phyloP scores from a whole-genome alignment of 2,888 invertebrate species.

The Apotomis betuletana region DNA sequence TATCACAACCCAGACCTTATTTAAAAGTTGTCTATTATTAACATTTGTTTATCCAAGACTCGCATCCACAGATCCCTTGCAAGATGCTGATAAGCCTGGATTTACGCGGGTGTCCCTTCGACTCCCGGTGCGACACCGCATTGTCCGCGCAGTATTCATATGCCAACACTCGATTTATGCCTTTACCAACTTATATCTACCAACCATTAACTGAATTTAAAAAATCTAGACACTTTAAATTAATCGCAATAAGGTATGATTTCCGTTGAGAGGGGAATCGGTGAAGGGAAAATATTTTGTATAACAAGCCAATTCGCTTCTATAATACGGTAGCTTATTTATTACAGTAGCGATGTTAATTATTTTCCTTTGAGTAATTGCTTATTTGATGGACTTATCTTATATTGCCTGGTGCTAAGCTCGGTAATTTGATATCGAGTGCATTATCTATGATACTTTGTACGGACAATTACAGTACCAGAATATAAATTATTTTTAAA shows the following conservation, averaged over 20 bases:
- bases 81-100: conserved; percentile 64
- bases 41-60: conserved; percentile 19
- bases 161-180: conserved; percentile 75
- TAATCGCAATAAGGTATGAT: conserved; percentile 41
- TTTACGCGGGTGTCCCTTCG: conserved; percentile 63
- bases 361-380: conserved; percentile 74
- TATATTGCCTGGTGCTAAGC: conserved; percentile 37
- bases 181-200: conserved; percentile 52
- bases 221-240: conserved; percentile 16
- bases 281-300: conserved; percentile 27
- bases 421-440: conserved; percentile 34
- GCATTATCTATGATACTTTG: conserved; percentile 2
- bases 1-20: too few species aligned
- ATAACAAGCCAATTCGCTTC: conserved; percentile 50
- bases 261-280: conserved; percentile 9
- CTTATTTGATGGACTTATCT: conserved; percentile 56
- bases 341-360: conserved; percentile 68
- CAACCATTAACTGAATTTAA: conserved; percentile 35
- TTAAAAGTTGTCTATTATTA: background rate
- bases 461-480: too few species aligned
- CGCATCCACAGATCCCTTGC: conserved; percentile 52
- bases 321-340: conserved; percentile 67
- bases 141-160: conserved; percentile 74
- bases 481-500: background rate
- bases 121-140: conserved; percentile 62